Percentiles rank a stretch among this genome's conserved stretches.
Evolutionary conservation across 2,113 vertebrate species (phyloP).

Genomic region (Charadrius vociferus): DNA sequence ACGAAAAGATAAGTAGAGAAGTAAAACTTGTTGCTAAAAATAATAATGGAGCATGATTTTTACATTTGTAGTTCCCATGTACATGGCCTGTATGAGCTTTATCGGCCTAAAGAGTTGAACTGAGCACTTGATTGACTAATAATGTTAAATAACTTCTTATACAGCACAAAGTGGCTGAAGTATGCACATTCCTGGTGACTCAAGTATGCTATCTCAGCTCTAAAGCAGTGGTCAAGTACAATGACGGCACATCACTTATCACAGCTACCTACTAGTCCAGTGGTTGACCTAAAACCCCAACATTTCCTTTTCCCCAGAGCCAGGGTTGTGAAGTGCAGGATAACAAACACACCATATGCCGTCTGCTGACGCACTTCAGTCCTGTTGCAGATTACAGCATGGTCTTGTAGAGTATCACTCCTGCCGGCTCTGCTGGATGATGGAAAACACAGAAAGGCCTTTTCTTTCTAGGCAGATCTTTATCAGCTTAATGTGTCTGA

Average conservation of each 20-base stretch:
- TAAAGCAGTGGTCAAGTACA: background rate
- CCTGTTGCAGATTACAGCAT: background rate
- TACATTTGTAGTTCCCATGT: background rate
- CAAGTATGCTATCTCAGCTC: background rate
- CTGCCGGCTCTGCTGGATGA: accelerated
- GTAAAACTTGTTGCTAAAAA: background rate
- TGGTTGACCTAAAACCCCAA: conserved; percentile 5
- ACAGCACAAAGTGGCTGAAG: background rate
- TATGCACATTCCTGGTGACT: background rate
- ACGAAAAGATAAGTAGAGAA: background rate
- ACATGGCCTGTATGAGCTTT: background rate
- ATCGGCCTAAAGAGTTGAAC: background rate
- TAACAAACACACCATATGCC: background rate
- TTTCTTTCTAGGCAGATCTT: background rate
- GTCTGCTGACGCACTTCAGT: background rate
- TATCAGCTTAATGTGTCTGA: background rate
- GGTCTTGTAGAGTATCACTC: background rate
- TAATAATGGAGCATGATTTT: background rate
- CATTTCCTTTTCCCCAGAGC: background rate
- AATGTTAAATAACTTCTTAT: background rate
- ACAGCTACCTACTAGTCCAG: background rate
- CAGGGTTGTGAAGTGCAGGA: background rate
- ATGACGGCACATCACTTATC: background rate
- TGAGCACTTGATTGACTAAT: background rate
- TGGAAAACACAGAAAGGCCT: background rate